Evolutionary conservation across 2,113 vertebrate species (phyloP).

Genomic region (Smithornis capensis): DNA sequence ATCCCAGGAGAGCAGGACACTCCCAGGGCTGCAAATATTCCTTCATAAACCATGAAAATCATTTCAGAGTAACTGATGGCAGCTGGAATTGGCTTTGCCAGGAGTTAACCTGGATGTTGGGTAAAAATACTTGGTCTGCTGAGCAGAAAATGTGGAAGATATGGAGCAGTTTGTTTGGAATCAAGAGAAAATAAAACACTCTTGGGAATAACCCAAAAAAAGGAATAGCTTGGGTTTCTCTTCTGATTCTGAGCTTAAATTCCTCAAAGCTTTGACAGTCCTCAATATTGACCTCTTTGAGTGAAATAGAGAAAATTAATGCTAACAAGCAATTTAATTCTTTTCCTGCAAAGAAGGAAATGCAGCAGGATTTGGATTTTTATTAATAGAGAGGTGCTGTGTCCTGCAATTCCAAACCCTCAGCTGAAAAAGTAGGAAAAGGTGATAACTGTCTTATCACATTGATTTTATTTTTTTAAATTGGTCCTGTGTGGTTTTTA

Average conservation of each 20-base stretch:
- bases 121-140: background rate
- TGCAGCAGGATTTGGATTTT: background rate
- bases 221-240: background rate
- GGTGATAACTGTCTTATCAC: accelerated
- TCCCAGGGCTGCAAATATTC: background rate
- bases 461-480: accelerated
- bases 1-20: background rate
- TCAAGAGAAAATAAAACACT: background rate
- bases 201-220: background rate
- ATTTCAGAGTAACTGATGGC: background rate
- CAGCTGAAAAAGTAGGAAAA: background rate
- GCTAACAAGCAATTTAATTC: background rate
- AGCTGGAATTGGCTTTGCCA: background rate
- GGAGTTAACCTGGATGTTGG: background rate
- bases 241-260: background rate
- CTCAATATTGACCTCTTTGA: background rate
- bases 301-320: background rate
- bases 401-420: background rate
- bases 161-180: background rate
- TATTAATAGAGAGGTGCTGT: background rate
- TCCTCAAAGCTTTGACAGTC: background rate
- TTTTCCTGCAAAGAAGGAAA: background rate
- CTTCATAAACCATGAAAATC: background rate
- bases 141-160: background rate
- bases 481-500: background rate